A percentile compares a stretch with the other conserved stretches of the same genome.
These are phyloP conservation scores for Trissoscelio sp. DNA, from an alignment of 2,888 invertebrate genomes.

Conservation along the genomic window DNA sequence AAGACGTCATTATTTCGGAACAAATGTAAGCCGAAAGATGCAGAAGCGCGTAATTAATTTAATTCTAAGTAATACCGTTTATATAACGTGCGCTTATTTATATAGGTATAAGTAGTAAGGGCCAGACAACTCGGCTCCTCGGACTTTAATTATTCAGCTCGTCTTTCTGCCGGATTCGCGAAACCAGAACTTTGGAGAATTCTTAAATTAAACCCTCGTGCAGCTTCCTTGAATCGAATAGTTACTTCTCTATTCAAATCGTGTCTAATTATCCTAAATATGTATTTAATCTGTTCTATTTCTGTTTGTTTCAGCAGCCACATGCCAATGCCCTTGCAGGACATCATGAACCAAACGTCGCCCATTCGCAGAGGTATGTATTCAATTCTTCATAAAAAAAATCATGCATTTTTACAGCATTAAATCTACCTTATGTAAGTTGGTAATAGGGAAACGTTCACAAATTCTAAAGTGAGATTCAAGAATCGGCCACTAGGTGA, in stretches of 20 bases:
- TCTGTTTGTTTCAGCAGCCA: constrained; percentile 58
- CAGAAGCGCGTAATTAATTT: constrained; percentile 43
- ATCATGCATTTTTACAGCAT: no score
- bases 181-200: constrained; percentile 45
- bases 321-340: constrained; percentile 52
- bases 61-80: constrained; percentile 52
- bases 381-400: no score
- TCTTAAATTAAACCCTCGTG: constrained; percentile 35
- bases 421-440: no score
- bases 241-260: background rate
- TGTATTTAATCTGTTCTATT: background rate
- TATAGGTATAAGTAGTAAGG: constrained; percentile 51
- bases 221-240: constrained; percentile 8
- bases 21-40: constrained; percentile 20
- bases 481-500: no score
- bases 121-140: constrained; percentile 46
- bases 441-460: no score
- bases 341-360: constrained; percentile 54
- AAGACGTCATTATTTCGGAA: constrained; percentile 34
- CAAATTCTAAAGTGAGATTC: no score
- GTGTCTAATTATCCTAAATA: background rate
- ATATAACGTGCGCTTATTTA: constrained; percentile 56
- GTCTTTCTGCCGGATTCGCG: constrained; percentile 29
- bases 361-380: constrained; percentile 50
- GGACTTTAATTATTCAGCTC: constrained; percentile 45